Percentiles rank a stretch among this genome's conserved stretches.
Conservation (phyloP, 2,797 vertebrate genomes). For the Leptoclinus maculatus region DNA sequence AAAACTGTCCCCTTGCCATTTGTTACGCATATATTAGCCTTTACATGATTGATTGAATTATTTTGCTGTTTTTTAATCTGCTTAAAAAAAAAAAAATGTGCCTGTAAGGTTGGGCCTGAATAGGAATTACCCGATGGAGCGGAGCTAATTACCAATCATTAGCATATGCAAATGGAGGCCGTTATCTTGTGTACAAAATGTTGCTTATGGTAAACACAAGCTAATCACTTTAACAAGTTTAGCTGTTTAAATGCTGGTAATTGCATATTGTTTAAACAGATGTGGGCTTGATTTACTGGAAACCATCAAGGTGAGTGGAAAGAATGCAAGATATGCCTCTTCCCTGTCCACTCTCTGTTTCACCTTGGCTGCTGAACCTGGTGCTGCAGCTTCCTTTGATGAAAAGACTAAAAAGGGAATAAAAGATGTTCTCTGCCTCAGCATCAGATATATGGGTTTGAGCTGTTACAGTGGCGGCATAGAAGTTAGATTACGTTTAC, state of each 20-base stretch:
- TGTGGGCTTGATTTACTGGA: slow-evolving; percentile 54
- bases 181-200: slow-evolving; percentile 86
- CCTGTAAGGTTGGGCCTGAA: slow-evolving; percentile 79
- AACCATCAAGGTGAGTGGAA: slow-evolving; percentile 53
- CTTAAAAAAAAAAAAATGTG: slow-evolving; percentile 55
- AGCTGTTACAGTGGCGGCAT: slow-evolving; percentile 31
- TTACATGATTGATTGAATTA: slow-evolving; percentile 85
- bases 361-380: slow-evolving; percentile 55
- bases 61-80: slow-evolving; percentile 75
- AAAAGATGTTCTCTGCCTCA: slow-evolving; percentile 57
- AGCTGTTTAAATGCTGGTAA: slow-evolving; percentile 84
- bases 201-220: slow-evolving; percentile 83
- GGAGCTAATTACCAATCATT: slow-evolving; percentile 83
- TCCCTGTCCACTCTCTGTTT: slow-evolving; percentile 52
- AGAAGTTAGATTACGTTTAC: slow-evolving; percentile 46
- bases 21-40: slow-evolving; percentile 83
- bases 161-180: slow-evolving; percentile 84
- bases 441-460: slow-evolving; percentile 29
- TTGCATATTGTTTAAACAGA: slow-evolving; percentile 82
- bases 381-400: slow-evolving; percentile 48
- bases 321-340: slow-evolving; percentile 22
- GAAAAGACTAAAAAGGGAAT: slow-evolving; percentile 57
- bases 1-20: slow-evolving; percentile 79
- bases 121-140: slow-evolving; percentile 79
- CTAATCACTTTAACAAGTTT: slow-evolving; percentile 84